Conservation (phyloP, 2,888 invertebrate species). For the Galerucella calmariensis region DNA sequence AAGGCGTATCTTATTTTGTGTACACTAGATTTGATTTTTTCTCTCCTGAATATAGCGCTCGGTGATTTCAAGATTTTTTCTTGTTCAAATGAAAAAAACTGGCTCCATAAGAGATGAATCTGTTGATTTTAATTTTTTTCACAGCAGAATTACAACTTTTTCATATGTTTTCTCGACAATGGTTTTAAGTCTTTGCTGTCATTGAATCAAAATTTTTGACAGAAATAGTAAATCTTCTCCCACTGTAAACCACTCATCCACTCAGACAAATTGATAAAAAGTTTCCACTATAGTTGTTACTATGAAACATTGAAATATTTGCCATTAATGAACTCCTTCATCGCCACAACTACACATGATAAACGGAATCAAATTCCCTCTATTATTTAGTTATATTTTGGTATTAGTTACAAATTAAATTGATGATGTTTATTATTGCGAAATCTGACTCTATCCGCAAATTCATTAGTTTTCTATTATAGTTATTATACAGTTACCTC, state of each 20-base stretch:
- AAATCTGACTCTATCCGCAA: not conserved
- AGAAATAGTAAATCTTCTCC: too few species aligned
- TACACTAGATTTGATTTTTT: not conserved
- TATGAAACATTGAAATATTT: too few species aligned
- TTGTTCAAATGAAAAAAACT: not conserved
- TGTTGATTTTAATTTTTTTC: not conserved
- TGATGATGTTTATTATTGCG: not conserved
- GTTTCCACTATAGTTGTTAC: too few species aligned
- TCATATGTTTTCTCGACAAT: too few species aligned
- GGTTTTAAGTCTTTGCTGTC: too few species aligned
- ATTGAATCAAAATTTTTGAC: not conserved
- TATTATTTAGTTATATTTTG: not conserved
- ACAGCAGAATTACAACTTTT: too few species aligned
- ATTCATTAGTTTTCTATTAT: not conserved
- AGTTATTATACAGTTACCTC: not conserved
- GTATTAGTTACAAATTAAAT: not conserved
- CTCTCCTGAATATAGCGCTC: not conserved
- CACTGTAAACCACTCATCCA: too few species aligned
- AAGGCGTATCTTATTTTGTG: not conserved
- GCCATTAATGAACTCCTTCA: not conserved
- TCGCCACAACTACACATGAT: not conserved
- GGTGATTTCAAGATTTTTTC: not conserved
- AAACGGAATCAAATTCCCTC: not conserved
- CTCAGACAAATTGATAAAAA: too few species aligned
- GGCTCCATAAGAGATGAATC: not conserved